Evolutionary conservation across 2,113 vertebrate genomes (phyloP), one percentile per base, ranked within the genome.

Genomic region (Maccullochella peelii): DNA sequence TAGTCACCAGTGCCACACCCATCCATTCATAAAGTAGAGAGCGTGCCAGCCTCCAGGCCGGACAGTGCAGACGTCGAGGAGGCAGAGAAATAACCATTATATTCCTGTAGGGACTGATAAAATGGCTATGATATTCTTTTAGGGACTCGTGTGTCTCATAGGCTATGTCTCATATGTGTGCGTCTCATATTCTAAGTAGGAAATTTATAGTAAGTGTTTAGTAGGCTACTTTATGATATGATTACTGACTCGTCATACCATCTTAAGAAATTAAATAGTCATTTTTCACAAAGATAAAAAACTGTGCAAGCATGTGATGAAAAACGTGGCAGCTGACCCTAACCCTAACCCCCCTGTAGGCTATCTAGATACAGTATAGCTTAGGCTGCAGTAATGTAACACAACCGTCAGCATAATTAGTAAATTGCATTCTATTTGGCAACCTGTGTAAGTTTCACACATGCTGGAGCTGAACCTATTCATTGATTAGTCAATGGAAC

Each of bases 11-110:
- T 40, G 93, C 94, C 95, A 95, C 95, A 93, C 95, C 95, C 95
- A 91, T 93, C 91, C 95, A 96, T 96, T 96, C 95, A 96, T 95
- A 94, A 96, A 95, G 89, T 88, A 54, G 79, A 79, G 78, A 70
- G 59, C 14, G 85, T 74, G 82, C 80, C 86, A 73, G 73, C 80
- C 73, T 69, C 62, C 47, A 14, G 65, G n/a, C 52, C 16, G 59
- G 79, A 72, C 73, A n/a, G 57, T 58, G 70, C 16, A 44, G 58
- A 27, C 25, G 14, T 27, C 1, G 33, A 50, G 23, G 65, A 71
- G 55, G 16, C 15, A 8, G 38, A n/a, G 20, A 33, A 23, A 33
- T 20, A 65, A 47, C 16, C 50, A 33, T 59, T 1, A 25, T 73
- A 67, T 14, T 18, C 36, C 57, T 15, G 5, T 16, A 61, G 61